Conservation (phyloP, 2,888 invertebrate genomes). For the Netelia inedita region DNA sequence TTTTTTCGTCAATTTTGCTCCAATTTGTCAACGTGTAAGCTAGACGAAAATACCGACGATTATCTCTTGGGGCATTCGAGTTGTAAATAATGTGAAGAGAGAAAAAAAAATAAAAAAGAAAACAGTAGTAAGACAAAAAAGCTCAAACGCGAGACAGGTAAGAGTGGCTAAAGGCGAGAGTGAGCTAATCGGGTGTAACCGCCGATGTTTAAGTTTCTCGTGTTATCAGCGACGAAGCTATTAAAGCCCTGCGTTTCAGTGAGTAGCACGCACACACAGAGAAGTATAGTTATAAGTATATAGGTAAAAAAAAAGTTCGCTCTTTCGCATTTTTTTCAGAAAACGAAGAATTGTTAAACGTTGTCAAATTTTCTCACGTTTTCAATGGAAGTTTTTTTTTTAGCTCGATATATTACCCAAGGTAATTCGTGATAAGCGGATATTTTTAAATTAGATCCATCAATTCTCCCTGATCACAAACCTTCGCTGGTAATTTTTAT, state of each 20-base stretch:
- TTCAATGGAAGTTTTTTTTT: slow-evolving; percentile 3
- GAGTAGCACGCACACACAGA: slow-evolving; percentile 17
- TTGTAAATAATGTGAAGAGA: slow-evolving; percentile 25
- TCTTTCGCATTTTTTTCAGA: not conserved
- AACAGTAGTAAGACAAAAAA: slow-evolving; percentile 13
- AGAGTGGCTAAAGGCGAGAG: not conserved
- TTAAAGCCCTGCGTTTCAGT: slow-evolving; percentile 12
- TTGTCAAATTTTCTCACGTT: too few relatives aligned
- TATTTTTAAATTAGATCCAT: not conserved
- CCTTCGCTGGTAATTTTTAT: too few relatives aligned
- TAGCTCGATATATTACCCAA: not conserved
- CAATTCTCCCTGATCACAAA: too few relatives aligned
- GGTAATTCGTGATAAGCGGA: not conserved
- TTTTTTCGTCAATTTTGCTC: slow-evolving; percentile 16
- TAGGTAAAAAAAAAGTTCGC: not conserved
- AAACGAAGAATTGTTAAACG: too few relatives aligned
- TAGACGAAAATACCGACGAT: slow-evolving; percentile 52
- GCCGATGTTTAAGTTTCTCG: not conserved
- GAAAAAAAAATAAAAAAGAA: slow-evolving; percentile 21
- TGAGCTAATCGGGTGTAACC: not conserved
- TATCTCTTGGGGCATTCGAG: slow-evolving; percentile 30
- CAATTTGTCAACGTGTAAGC: slow-evolving; percentile 58
- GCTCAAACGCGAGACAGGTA: slow-evolving; percentile 29
- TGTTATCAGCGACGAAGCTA: not conserved
- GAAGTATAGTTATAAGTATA: slow-evolving; percentile 8